Percentiles rank a stretch among this genome's conserved stretches.
Conservation (phyloP, 2,888 invertebrate species). For the Tinea semifulvella region DNA sequence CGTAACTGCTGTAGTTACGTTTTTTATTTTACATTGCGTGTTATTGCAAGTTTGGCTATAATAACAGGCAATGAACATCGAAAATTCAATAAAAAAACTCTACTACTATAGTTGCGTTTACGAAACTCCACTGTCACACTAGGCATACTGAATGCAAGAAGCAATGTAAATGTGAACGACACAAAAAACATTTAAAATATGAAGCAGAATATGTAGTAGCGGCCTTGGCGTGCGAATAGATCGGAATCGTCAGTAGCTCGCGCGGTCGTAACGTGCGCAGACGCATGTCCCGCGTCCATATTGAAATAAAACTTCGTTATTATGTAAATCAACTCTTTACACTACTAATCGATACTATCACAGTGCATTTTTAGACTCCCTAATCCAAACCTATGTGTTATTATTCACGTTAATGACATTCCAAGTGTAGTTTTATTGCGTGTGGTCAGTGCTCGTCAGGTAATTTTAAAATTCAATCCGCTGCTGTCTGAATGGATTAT, state of each 20-base stretch:
- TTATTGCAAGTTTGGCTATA: too few relatives aligned
- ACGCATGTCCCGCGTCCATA: conserved; percentile 6
- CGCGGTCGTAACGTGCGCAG: conserved; percentile 5
- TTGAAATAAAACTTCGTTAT: not conserved
- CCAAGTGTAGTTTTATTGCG: conserved; percentile 15
- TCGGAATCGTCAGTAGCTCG: not conserved
- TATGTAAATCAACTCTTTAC: conserved; percentile 12
- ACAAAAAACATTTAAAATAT: too few relatives aligned
- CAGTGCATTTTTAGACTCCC: conserved; percentile 22
- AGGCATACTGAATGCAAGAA: too few relatives aligned
- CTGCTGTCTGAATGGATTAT: not conserved
- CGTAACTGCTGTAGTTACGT: too few relatives aligned
- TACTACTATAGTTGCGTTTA: too few relatives aligned
- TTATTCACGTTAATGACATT: conserved; percentile 15
- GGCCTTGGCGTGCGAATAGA: not conserved
- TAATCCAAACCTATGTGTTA: too few relatives aligned
- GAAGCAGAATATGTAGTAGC: too few relatives aligned
- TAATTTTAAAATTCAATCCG: conserved; percentile 16
- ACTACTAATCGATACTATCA: not conserved
- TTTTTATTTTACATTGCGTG: too few relatives aligned
- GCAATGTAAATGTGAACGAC: too few relatives aligned
- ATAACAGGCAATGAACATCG: too few relatives aligned
- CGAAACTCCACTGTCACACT: too few relatives aligned
- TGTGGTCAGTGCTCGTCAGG: conserved; percentile 22
- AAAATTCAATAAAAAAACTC: too few relatives aligned